Evolutionary conservation across 2,888 invertebrate species (phyloP), one percentile per base, ranked within the genome.

Genomic region (Cataglyphis altisquamis): DNA sequence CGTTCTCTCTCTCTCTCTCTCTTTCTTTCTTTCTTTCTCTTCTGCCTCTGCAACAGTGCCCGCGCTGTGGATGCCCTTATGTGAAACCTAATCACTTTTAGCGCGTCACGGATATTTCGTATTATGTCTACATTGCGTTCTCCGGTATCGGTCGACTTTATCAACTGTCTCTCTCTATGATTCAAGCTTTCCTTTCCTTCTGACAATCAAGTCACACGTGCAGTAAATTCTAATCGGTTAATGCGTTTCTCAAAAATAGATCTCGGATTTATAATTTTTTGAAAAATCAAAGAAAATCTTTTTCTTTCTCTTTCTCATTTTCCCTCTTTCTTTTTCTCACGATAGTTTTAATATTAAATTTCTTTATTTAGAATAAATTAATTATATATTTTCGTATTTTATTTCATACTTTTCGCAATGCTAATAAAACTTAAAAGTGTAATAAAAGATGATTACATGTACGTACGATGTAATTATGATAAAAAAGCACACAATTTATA

Each of bases 81-180:
- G 89, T 94, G 94, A 93, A 94, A 94, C 92, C 91, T 91, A 93
- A 94, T 94, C 93, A 93, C 92, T 91, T 92, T 92, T 91, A 88
- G 89, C 86, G 85, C 90, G 89, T 90, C 89, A 90, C 89, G 88
- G 91, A 91, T 91, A 93, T 93, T 93, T 93, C 92, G 91, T 92
- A 89, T 92, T 91, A 90, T 86, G 86, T 90, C 89, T 91, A 88
- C 90, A 90, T 91, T 90, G 86, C 86, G 84, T 85, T 90, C 90
- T 91, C 90, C 85, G 84, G 66, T 90, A 84, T 89, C 90, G 75
- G 75, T 45, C 82, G 68, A 77, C 84, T 87, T 84, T 89, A 86
- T 85, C 87, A 80, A 67, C 80, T 75, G 66, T 74, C 52, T 39
- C 64, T 52, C 48, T 55, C 32, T 32, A 60, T 41, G 25, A 48